These are phyloP conservation scores for Parauchenoglanis ngamensis DNA, from an alignment of 2,797 vertebrate genomes.

Conservation along the genomic window DNA sequence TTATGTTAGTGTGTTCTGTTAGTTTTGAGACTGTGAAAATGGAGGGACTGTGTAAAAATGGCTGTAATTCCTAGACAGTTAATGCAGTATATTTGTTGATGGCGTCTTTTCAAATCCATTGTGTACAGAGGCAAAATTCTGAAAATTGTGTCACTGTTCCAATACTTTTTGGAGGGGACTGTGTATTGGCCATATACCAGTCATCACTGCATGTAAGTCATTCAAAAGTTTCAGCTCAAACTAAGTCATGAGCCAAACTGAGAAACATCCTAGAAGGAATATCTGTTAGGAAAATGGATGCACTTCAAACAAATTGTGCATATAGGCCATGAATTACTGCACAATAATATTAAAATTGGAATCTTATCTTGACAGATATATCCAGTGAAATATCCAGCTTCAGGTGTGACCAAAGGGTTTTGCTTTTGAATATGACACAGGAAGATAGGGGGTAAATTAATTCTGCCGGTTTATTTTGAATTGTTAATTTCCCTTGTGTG, in stretches of 20 bases:
- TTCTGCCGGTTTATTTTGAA: constrained; percentile 49
- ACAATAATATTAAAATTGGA: not conserved
- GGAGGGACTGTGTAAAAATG: too few relatives aligned
- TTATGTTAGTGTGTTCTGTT: too few relatives aligned
- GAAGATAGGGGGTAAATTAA: constrained; percentile 37
- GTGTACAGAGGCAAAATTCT: too few relatives aligned
- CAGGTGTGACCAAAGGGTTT: not conserved
- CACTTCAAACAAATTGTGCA: not conserved
- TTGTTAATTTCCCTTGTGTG: constrained; percentile 44
- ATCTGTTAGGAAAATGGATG: not conserved
- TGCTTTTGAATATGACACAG: constrained; percentile 28
- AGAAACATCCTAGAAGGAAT: not conserved
- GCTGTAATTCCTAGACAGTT: too few relatives aligned
- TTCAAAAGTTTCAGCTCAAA: not conserved
- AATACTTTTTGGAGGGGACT: too few relatives aligned
- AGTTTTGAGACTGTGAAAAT: too few relatives aligned
- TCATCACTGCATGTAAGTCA: not conserved
- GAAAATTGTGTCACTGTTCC: too few relatives aligned
- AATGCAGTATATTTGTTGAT: too few relatives aligned
- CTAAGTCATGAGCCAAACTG: not conserved
- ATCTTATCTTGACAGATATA: not conserved
- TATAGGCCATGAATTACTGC: not conserved
- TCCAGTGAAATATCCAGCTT: not conserved
- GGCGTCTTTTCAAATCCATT: too few relatives aligned
- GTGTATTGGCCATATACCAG: too few relatives aligned